These are phyloP conservation scores for Sylvilagus bachmani DNA, from an alignment of 2,113 vertebrate species.

Conservation along the genomic window DNA sequence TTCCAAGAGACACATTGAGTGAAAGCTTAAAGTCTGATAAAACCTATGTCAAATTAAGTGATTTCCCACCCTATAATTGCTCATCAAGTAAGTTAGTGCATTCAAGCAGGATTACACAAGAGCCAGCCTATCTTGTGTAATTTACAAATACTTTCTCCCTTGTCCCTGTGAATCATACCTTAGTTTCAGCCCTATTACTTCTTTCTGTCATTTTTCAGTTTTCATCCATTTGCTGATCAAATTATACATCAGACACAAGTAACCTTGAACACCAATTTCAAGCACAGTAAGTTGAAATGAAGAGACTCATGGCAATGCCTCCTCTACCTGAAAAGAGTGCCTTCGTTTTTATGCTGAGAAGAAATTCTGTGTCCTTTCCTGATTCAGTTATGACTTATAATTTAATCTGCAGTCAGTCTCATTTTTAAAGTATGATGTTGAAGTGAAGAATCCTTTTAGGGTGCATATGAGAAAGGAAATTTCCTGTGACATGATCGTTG, in stretches of 20 bases:
- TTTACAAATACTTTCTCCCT: constrained; percentile 68
- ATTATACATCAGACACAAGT: constrained; percentile 55
- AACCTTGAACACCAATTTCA: constrained; percentile 57
- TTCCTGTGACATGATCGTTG: neutral
- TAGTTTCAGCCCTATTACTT: constrained; percentile 61
- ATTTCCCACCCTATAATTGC: neutral
- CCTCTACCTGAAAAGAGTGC: constrained; percentile 35
- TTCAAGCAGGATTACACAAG: constrained; percentile 10
- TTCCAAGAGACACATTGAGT: constrained; percentile 65
- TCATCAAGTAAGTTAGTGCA: constrained; percentile 49
- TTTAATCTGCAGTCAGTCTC: constrained; percentile 34
- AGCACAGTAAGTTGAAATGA: constrained; percentile 50
- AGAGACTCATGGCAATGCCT: neutral
- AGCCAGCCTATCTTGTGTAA: neutral
- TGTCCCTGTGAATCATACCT: constrained; percentile 33
- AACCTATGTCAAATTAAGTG: constrained; percentile 66
- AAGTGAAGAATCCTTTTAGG: constrained; percentile 1
- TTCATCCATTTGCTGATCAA: constrained; percentile 67
- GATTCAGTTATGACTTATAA: neutral
- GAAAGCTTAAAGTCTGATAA: constrained; percentile 68
- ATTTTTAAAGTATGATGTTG: constrained; percentile 37
- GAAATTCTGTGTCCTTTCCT: neutral
- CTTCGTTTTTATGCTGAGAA: constrained; percentile 37
- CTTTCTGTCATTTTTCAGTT: constrained; percentile 67
- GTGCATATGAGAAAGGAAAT: neutral